Base-by-base conservation (phyloP, 2,797 vertebrate species). In the Pantherophis vulpinus region DNA sequence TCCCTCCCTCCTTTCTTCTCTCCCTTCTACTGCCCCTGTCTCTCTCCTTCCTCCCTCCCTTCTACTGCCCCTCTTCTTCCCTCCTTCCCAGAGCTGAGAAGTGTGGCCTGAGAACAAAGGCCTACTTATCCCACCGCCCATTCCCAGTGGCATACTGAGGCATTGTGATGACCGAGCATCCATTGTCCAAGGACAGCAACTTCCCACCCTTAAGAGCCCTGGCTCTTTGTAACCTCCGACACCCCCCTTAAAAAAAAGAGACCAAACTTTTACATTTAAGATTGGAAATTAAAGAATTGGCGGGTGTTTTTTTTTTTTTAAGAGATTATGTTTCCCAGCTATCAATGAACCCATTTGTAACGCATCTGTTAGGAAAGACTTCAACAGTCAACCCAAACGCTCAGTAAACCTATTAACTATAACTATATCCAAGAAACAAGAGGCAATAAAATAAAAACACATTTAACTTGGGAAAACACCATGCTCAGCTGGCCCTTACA, bases 51-150 rank as follows among this genome's bases (percentile, higher is more conserved):
- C 37, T 32, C 8, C 14, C 16, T 83, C 42, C 16, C 47, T 23
- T 42, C 12, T 86, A 29, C 83, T 27, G 5, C 54, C 12, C 14
- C 2, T 2, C 27, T 37, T 37, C 37, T 18, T 7, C 55, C 55
- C 4, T 14, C 13, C 13, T 12, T 16, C 7, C 1, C 10, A 63
- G 1, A n/a, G 63, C 29, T 70, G n/a, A 32, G 66, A 70, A 8
- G n/a, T 1, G 2, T 74, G 14, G n/a, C n/a, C 66, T 18, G 14
- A 74, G n/a, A n/a, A 37, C 66, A 74, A 37, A 37, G n/a, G 14
- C n/a, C n/a, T 8, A 32, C 1, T 32, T 16, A 5, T 3, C n/a
- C 14, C 66, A 6, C n/a, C 1, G 0, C n/a, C n/a, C 66, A 32
- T 70, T 32, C 14, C 1, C 14, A 12, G 61, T 1, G n/a, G 66